These are phyloP conservation scores for Ornithoptera alexandrae DNA, from an alignment of 2,888 invertebrate species.

Conservation along the genomic window DNA sequence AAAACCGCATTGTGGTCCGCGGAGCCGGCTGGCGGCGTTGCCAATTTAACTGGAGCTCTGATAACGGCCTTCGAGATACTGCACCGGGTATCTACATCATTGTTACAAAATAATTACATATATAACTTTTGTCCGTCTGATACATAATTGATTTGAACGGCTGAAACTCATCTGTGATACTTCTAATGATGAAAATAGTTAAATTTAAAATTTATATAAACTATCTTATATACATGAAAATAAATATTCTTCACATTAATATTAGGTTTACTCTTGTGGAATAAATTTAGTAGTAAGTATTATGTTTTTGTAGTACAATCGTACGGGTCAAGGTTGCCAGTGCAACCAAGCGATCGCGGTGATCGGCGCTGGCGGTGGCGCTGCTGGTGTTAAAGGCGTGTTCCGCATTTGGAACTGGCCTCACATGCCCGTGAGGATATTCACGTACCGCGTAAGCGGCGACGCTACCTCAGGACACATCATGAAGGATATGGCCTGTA, in stretches of 20 bases:
- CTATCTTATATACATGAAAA: too few relatives aligned
- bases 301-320: slow-evolving; percentile 82
- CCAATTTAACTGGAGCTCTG: slow-evolving; percentile 96
- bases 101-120: not conserved
- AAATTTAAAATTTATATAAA: too few relatives aligned
- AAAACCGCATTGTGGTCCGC: slow-evolving; percentile 87
- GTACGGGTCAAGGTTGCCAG: slow-evolving; percentile 91
- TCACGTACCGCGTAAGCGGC: slow-evolving; percentile 96
- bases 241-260: too few relatives aligned
- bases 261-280: too few relatives aligned
- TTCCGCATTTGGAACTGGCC: slow-evolving; percentile 92
- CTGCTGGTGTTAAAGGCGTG: slow-evolving; percentile 82
- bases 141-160: not conserved
- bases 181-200: too few relatives aligned
- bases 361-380: slow-evolving; percentile 96
- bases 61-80: slow-evolving; percentile 95
- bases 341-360: slow-evolving; percentile 99
- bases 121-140: not conserved
- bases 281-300: not conserved
- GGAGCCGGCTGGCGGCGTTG: slow-evolving; percentile 85
- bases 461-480: slow-evolving; percentile 93
- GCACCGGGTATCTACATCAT: slow-evolving; percentile 82
- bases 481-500: slow-evolving; percentile 97
- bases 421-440: slow-evolving; percentile 95
- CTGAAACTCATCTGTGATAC: not conserved